These are phyloP conservation scores for Orthonyx spaldingii DNA, from an alignment of 2,113 vertebrate species.

Conservation along the genomic window DNA sequence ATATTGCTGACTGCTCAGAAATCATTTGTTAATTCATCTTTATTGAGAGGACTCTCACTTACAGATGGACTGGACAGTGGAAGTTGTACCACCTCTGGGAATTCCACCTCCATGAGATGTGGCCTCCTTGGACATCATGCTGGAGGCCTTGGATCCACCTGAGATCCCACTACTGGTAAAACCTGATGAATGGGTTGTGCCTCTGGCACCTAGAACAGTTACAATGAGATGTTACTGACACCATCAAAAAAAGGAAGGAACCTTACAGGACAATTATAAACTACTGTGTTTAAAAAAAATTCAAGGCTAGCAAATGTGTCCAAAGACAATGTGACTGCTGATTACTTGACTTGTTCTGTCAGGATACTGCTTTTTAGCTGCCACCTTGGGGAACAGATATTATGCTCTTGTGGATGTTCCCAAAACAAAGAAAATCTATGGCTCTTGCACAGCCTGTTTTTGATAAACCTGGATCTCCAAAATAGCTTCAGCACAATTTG, in stretches of 20 bases:
- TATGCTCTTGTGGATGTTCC: background rate
- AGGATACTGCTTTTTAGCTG: background rate
- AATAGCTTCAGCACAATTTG: background rate
- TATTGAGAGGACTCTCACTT: background rate
- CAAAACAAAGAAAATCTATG: background rate
- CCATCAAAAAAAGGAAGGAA: background rate
- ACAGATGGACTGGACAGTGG: conserved; percentile 38
- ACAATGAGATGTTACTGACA: background rate
- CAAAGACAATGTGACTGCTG: background rate
- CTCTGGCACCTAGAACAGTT: background rate
- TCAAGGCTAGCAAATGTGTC: background rate
- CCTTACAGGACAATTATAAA: background rate
- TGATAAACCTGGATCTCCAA: background rate
- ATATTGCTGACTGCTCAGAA: background rate
- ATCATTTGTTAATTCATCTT: background rate
- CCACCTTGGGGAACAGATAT: background rate
- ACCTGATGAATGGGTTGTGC: conserved; percentile 37
- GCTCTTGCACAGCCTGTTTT: background rate
- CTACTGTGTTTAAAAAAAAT: background rate
- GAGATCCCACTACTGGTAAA: conserved; percentile 2
- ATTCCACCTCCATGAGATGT: background rate
- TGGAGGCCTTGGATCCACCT: background rate
- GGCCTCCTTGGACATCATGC: conserved; percentile 20
- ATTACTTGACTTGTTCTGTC: background rate
- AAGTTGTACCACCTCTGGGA: conserved; percentile 24